Conservation (phyloP, 1,140 invertebrate genomes). For the Amphibalanus amphitrite region DNA sequence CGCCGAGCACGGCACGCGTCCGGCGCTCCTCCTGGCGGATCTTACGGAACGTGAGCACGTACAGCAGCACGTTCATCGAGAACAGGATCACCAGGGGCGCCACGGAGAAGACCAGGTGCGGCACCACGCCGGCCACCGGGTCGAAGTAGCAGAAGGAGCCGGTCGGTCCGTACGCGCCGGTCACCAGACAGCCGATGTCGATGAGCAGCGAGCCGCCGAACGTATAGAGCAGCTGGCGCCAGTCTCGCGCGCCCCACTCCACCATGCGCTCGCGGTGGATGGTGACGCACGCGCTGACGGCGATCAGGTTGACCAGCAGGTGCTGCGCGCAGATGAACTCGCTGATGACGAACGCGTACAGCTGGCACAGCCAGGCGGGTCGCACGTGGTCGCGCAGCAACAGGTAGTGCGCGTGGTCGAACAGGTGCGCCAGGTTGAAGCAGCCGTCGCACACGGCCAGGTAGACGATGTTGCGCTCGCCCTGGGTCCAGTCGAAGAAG, state of each 20-base stretch:
- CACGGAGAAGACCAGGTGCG: not conserved
- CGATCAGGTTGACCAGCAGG: not conserved
- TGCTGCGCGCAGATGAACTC: not conserved
- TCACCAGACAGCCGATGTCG: not conserved
- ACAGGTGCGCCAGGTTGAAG: not conserved
- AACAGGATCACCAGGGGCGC: not conserved
- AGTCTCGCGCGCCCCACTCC: not conserved
- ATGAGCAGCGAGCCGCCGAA: not conserved
- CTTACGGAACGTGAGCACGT: not conserved
- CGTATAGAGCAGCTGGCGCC: not conserved
- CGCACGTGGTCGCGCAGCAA: not conserved
- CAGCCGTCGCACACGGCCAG: not conserved
- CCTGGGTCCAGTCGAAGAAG: not conserved
- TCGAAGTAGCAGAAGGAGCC: conserved; percentile 1
- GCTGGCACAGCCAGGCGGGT: not conserved
- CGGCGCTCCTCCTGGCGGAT: not conserved
- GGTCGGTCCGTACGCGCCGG: not conserved
- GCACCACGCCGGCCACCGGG: not conserved
- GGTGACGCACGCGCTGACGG: not conserved
- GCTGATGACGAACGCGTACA: not conserved
- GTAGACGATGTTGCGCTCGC: not conserved
- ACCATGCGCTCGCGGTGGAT: not conserved
- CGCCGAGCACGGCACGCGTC: not conserved
- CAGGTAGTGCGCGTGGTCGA: not conserved
- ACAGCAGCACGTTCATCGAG: not conserved